phyloP scores from a whole-genome alignment of 2,113 vertebrate species.

The pig (Sus scrofa) region T2T-Sscrofa CM000814.6:86996501-86997000 shows the following conservation, averaged over 20 bases:
- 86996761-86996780: too few species aligned
- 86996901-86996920: not conserved
- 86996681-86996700: not conserved
- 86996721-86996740: too few species aligned
- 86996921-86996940: not conserved
- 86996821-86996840: too few species aligned
- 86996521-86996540: constrained; percentile 36
- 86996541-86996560: not conserved
- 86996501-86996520: not conserved
- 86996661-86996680: constrained; percentile 57
- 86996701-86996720: not conserved
- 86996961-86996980: not conserved
- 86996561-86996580: constrained; percentile 3
- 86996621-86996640: constrained; percentile 1
- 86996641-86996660: not conserved
- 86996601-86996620: not conserved
- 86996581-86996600: not conserved
- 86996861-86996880: not conserved
- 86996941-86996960: not conserved
- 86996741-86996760: too few species aligned
- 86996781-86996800: too few species aligned
- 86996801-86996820: too few species aligned
- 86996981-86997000: constrained; percentile 29
- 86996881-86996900: constrained; percentile 36
- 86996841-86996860: too few species aligned